A percentile compares a stretch with the other conserved stretches of the same genome.
Conservation (phyloP, 2,113 vertebrate genomes). For the Circaetus gallicus region DNA sequence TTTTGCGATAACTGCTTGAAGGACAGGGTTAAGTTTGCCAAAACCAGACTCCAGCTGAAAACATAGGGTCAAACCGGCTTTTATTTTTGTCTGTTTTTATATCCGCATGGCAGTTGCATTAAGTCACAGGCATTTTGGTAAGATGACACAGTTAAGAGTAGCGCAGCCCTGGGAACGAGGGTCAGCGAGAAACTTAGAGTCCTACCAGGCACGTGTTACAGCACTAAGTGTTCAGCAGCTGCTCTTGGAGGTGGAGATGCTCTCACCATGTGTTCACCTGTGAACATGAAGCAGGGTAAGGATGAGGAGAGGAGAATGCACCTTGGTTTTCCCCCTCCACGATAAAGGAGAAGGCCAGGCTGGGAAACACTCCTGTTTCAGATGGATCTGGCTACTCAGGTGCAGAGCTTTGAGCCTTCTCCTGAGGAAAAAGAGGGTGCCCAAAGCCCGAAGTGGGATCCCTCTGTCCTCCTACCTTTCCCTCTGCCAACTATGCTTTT, state of each 20-base stretch:
- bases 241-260: not conserved
- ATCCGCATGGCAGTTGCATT: not conserved
- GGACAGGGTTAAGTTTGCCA: not conserved
- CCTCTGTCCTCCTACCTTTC: not conserved
- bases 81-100: not conserved
- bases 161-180: not conserved
- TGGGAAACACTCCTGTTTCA: not conserved
- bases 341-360: not conserved
- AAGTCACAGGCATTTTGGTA: not conserved
- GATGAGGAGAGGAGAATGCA: not conserved
- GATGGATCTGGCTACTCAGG: not conserved
- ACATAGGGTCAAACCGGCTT: not conserved
- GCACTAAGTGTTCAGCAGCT: not conserved
- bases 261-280: not conserved
- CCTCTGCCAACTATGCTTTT: not conserved
- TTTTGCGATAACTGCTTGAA: not conserved
- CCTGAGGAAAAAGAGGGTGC: not conserved
- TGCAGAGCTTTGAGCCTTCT: not conserved
- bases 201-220: not conserved
- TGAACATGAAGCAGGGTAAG: not conserved
- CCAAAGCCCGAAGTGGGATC: not conserved
- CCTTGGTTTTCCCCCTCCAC: not conserved
- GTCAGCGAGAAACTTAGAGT: not conserved
- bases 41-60: not conserved
- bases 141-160: not conserved